Percentiles rank a stretch among this genome's conserved stretches.
Conservation (phyloP, 2,797 vertebrate species). For the Florisuga fusca region DNA sequence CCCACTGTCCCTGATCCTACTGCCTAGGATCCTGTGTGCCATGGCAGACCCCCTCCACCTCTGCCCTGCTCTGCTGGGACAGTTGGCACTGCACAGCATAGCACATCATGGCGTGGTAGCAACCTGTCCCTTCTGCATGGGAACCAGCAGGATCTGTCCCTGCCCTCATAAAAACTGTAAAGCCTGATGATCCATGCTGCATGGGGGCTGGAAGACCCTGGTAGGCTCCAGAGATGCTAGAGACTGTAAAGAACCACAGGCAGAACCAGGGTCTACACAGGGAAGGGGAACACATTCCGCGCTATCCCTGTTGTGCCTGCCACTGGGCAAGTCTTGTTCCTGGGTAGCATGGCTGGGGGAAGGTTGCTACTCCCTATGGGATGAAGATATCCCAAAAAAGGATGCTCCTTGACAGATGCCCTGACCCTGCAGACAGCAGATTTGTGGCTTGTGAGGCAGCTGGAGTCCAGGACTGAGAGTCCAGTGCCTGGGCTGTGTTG, state of each 20-base stretch:
- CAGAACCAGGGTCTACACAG: background rate
- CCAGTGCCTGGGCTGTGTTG: background rate
- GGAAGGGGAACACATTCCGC: background rate
- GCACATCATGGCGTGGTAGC: background rate
- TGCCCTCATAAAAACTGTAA: background rate
- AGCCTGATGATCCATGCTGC: background rate
- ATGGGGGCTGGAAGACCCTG: fast-evolving
- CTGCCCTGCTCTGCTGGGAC: background rate
- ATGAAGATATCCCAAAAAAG: background rate
- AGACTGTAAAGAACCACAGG: background rate
- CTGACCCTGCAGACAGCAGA: background rate
- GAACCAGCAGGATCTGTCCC: background rate
- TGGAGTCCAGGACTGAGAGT: background rate
- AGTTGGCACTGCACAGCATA: fast-evolving
- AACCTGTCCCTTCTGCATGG: background rate
- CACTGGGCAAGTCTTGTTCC: background rate
- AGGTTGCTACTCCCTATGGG: background rate
- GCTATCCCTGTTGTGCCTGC: fast-evolving
- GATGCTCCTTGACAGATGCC: fast-evolving
- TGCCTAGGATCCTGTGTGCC: background rate
- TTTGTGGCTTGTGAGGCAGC: background rate
- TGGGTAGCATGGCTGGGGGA: background rate
- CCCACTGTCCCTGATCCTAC: background rate
- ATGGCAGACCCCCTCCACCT: background rate
- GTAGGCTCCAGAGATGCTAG: background rate